Percentiles rank a stretch among this genome's conserved stretches.
Conservation (phyloP, 1,140 invertebrate species). For the Forficula auricularia region DNA sequence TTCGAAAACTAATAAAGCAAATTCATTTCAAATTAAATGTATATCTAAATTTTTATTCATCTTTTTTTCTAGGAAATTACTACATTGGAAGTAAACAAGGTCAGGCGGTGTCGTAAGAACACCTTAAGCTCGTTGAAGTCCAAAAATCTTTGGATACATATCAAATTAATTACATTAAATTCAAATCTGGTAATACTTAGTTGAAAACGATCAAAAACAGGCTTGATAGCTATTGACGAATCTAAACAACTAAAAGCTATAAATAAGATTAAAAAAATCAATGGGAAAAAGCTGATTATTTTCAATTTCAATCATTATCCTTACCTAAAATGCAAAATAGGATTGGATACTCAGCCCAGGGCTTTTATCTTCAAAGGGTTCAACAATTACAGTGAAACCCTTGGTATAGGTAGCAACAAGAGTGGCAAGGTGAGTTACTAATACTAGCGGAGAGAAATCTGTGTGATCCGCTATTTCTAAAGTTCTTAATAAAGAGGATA, state of each 20-base stretch:
- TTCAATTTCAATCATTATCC: constrained; percentile 21
- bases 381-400: constrained; percentile 91
- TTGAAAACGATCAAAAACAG: constrained; percentile 94
- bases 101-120: constrained; percentile 62
- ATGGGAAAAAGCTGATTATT: too few relatives aligned
- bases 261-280: too few relatives aligned
- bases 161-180: too few relatives aligned
- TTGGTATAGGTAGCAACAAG: constrained; percentile 92
- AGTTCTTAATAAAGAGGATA: constrained; percentile 74
- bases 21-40: too few relatives aligned
- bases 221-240: constrained; percentile 95
- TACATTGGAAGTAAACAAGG: constrained; percentile 93
- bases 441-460: constrained; percentile 69
- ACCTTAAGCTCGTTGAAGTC: constrained; percentile 68
- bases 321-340: constrained; percentile 67
- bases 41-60: too few relatives aligned
- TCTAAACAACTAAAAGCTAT: constrained; percentile 77
- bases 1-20: too few relatives aligned
- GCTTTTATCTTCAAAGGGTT: constrained; percentile 91
- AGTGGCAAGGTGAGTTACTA: constrained; percentile 78
- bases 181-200: too few relatives aligned
- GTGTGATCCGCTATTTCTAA: constrained; percentile 83
- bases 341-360: constrained; percentile 93
- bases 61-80: too few relatives aligned
- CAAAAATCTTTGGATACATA: constrained; percentile 99